A percentile compares a stretch with the other conserved stretches of the same genome.
These are phyloP conservation scores for Spicauda simplicius DNA, from an alignment of 2,888 invertebrate species.

Conservation along the genomic window DNA sequence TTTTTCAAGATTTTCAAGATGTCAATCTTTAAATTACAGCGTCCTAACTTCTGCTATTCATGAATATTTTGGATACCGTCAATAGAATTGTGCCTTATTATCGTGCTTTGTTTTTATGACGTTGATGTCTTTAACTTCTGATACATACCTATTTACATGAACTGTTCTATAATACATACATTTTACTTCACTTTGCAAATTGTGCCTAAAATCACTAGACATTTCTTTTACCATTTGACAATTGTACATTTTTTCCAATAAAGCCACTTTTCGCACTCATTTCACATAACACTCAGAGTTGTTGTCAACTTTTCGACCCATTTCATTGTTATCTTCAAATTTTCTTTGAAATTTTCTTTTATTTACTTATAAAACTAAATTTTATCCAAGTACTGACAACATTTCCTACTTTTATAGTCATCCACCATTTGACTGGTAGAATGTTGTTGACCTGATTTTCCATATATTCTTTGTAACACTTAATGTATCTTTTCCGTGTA, in stretches of 20 bases:
- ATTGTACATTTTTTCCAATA: slow-evolving; percentile 1
- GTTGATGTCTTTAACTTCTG: too few species aligned
- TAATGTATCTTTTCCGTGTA: slow-evolving; percentile 21
- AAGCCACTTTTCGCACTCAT: not conserved
- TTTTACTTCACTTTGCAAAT: too few species aligned
- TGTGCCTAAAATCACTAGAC: not conserved
- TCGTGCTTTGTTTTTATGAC: too few species aligned
- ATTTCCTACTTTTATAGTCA: not conserved
- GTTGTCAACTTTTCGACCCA: slow-evolving; percentile 2
- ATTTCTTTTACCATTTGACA: not conserved
- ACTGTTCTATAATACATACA: too few species aligned
- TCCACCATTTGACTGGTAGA: not conserved
- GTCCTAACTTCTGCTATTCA: too few species aligned
- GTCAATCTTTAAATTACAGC: too few species aligned
- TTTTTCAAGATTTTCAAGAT: too few species aligned
- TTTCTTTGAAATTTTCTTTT: not conserved
- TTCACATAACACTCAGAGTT: not conserved
- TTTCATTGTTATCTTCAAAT: slow-evolving; percentile 4
- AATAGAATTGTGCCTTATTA: too few species aligned
- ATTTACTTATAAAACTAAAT: too few species aligned
- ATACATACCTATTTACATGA: too few species aligned
- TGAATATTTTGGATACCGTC: too few species aligned
- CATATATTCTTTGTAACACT: slow-evolving; percentile 4
- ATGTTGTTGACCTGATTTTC: not conserved
- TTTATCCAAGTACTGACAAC: too few species aligned